Conservation (phyloP, 92 coral and sea anemone genomes). For the Muricea muricata region DNA sequence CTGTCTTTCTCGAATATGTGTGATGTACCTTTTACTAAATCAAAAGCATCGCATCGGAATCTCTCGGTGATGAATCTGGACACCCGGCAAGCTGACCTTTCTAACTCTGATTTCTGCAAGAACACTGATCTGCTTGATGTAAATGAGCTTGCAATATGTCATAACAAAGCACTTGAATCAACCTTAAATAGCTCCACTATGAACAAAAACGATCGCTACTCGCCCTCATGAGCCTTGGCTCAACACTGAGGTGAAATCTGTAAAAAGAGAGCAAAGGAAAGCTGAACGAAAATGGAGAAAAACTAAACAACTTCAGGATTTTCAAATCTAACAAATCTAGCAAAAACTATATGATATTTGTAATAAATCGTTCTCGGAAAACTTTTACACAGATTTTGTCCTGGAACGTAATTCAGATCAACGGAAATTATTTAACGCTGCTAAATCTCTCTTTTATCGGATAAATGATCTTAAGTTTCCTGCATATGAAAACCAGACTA, state of each 20-base stretch:
- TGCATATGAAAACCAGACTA: too few relatives aligned
- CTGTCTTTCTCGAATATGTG: neutral
- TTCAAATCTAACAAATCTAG: neutral
- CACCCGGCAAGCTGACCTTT: too few relatives aligned
- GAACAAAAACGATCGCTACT: neutral
- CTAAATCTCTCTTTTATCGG: neutral
- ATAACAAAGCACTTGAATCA: conserved; percentile 7
- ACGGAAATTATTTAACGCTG: neutral
- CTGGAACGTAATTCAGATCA: neutral
- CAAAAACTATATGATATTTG: too few relatives aligned
- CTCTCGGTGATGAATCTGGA: too few relatives aligned
- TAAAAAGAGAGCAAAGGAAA: neutral
- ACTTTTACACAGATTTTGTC: neutral
- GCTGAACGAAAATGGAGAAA: too few relatives aligned
- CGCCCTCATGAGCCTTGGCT: neutral
- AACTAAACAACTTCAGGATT: neutral
- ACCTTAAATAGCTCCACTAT: conserved; percentile 9
- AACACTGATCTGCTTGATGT: too few relatives aligned
- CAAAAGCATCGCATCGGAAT: conserved; percentile 30
- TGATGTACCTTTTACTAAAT: neutral
- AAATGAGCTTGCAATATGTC: conserved; percentile 19
- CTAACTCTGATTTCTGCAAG: too few relatives aligned
- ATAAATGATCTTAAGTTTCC: neutral
- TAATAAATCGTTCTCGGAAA: neutral
- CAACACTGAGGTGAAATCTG: neutral